Conservation (phyloP, 2,113 vertebrate species). For the Eurypyga helias region DNA sequence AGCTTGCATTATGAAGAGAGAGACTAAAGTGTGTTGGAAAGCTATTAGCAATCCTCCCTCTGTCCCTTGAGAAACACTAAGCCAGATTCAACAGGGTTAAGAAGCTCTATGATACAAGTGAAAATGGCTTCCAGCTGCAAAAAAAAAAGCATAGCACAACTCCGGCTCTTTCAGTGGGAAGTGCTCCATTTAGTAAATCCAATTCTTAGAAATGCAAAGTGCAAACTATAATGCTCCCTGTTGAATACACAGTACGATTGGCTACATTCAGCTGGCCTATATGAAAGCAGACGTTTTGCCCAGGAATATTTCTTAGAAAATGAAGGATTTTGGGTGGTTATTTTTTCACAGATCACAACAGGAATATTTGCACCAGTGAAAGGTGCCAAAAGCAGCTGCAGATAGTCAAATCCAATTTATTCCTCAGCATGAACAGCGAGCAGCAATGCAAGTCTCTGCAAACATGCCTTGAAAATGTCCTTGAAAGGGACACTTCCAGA, state of each 20-base stretch:
- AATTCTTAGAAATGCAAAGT: conserved; percentile 26
- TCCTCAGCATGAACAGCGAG: conserved; percentile 6
- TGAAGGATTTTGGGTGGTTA: not conserved
- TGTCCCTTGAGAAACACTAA: conserved; percentile 38
- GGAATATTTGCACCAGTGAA: conserved; percentile 21
- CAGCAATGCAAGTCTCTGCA: conserved; percentile 19
- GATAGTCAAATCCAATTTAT: conserved; percentile 51
- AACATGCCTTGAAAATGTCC: not conserved
- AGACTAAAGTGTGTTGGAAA: conserved; percentile 19
- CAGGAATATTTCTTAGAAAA: not conserved
- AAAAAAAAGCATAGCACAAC: not conserved
- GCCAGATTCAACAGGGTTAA: conserved; percentile 37
- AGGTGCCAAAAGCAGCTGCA: conserved; percentile 59
- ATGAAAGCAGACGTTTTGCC: not conserved
- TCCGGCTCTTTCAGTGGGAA: not conserved
- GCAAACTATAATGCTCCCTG: not conserved
- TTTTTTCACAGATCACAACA: not conserved
- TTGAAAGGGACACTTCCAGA: not conserved
- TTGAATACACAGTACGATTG: not conserved
- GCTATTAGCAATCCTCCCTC: conserved; percentile 10
- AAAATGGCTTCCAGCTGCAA: conserved; percentile 36
- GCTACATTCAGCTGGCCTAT: not conserved
- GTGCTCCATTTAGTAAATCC: conserved; percentile 42
- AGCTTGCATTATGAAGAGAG: not conserved
- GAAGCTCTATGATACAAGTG: not conserved